Evolutionary conservation across 2,113 vertebrate genomes (phyloP), one percentile per base, ranked within the genome.

Genomic region (Actinemys pallida): DNA sequence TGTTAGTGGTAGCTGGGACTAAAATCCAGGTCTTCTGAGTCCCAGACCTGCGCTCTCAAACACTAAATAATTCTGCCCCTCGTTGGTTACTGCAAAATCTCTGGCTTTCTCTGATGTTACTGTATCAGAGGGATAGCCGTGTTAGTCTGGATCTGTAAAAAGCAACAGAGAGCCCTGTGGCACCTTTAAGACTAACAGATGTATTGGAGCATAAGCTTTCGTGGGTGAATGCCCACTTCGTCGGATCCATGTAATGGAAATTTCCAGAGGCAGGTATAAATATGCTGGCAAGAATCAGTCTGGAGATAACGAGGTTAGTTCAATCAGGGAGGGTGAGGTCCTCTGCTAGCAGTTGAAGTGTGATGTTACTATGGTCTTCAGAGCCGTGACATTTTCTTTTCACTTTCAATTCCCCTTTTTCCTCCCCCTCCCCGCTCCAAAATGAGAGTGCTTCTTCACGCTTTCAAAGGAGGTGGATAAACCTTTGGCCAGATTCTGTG

Each of bases 41-140:
- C 0, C 0, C 49, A 14, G 31, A 81, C 53, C 35, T 81, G 56
- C 7, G n/a, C 65, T 83, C 14, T 86, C 42, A 69, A 39, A 72
- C n/a, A 39, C 65, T 72, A 72, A 19, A 72, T 72, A 72, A 39
- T 72, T 20, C 35, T 72, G 35, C 35, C 9, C n/a, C 35, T 72
- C 10, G n/a, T 22, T n/a, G n/a, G 19, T 72, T 72, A 20, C 65
- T 72, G 19, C 65, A 39, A 22, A 39, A 72, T 22, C n/a, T 31
- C 16, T 69, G 65, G 14, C 17, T 72, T n/a, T 72, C 19, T 72
- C 65, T 72, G n/a, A 39, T 39, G 19, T 72, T 72, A 39, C n/a
- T 39, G 45, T 45, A 45, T 45, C 45, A 45, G 45, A 45, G 45
- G 45, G 45, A 5, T 45, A 45, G 45, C 45, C 6, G 45, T 45